Evolutionary conservation across 2,888 invertebrate species (phyloP).

Genomic region (Andrena praecox): DNA sequence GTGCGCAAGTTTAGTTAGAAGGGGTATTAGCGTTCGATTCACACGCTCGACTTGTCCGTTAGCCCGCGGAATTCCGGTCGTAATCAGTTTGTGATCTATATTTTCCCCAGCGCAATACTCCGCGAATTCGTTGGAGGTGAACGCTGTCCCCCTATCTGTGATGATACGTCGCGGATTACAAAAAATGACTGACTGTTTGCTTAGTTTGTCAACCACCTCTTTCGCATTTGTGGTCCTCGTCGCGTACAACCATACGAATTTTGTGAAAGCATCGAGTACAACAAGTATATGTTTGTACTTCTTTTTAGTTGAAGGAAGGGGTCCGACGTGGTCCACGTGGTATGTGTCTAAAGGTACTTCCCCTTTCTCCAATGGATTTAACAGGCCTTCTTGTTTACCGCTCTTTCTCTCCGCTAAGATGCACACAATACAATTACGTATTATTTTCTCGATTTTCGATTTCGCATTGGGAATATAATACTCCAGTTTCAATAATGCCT

Average conservation of each 20-base stretch:
- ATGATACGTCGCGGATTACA: background rate
- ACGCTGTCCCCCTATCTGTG: background rate
- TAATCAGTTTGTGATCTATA: background rate
- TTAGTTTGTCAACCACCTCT: background rate
- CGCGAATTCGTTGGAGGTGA: too few relatives aligned
- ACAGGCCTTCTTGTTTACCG: slow-evolving; percentile 1
- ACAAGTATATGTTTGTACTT: too few relatives aligned
- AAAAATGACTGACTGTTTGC: background rate
- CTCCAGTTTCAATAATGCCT: background rate
- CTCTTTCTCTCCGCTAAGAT: background rate
- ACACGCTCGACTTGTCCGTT: slow-evolving; percentile 8
- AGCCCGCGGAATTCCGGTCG: background rate
- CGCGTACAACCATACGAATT: too few relatives aligned
- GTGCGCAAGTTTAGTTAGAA: background rate
- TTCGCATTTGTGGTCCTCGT: too few relatives aligned
- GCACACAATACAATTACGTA: slow-evolving; percentile 7
- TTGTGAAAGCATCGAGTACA: too few relatives aligned
- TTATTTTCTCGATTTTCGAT: slow-evolving; percentile 10
- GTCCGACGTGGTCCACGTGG: slow-evolving; percentile 5
- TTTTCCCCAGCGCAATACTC: background rate
- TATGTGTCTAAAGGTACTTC: slow-evolving; percentile 5
- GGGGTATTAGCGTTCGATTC: background rate
- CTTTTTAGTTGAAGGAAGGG: background rate
- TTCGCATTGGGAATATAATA: background rate
- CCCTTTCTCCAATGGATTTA: slow-evolving; percentile 10